A percentile compares a stretch with the other conserved stretches of the same genome.
These are phyloP conservation scores for Tragelaphus buxtoni DNA, from an alignment of 2,113 vertebrate species.

Conservation along the genomic window DNA sequence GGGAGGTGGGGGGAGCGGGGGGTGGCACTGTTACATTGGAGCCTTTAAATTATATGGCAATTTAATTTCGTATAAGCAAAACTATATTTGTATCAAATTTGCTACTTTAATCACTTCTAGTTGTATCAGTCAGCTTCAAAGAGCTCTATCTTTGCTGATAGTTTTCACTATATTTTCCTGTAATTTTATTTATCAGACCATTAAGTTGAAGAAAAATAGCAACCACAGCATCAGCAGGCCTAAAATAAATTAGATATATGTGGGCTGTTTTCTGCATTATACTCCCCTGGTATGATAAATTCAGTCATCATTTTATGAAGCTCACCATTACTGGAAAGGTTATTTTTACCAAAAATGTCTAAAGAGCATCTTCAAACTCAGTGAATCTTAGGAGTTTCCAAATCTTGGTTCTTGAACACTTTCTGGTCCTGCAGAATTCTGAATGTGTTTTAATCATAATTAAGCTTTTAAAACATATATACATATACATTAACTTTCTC, in stretches of 20 bases:
- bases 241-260: background rate
- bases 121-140: background rate
- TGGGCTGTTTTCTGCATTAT: background rate
- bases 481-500: background rate
- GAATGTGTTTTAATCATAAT: background rate
- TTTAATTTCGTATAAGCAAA: slow-evolving; percentile 2
- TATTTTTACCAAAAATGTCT: slow-evolving; percentile 9
- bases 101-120: background rate
- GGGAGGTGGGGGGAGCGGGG: background rate
- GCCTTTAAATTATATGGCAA: background rate
- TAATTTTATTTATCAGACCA: slow-evolving; percentile 2
- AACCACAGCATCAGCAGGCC: background rate
- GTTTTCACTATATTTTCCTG: background rate
- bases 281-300: background rate
- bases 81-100: background rate
- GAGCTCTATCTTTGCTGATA: background rate
- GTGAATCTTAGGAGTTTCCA: background rate
- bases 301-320: background rate
- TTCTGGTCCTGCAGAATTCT: background rate
- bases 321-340: background rate
- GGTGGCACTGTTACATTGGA: background rate
- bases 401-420: background rate
- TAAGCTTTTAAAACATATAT: background rate
- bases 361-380: background rate
- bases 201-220: background rate